These are phyloP conservation scores for Sylvicola cinctus DNA, from an alignment of 2,888 invertebrate genomes.

Conservation along the genomic window DNA sequence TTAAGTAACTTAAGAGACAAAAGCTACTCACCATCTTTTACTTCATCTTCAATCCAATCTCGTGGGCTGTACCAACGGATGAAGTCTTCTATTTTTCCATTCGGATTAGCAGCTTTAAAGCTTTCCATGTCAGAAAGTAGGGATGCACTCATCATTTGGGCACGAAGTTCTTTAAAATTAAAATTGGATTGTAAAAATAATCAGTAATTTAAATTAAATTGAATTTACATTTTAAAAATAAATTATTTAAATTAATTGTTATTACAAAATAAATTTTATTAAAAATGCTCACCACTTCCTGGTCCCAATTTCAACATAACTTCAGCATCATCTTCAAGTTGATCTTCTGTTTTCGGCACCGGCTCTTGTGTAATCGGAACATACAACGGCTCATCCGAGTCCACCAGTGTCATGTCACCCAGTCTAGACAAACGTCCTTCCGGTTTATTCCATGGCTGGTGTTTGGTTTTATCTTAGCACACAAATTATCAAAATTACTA, in stretches of 20 bases:
- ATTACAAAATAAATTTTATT: background rate
- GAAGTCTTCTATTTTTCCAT: conserved; percentile 77
- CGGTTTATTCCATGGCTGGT: conserved; percentile 36
- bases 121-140: conserved; percentile 95
- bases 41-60: conserved; percentile 60
- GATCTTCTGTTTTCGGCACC: conserved; percentile 93
- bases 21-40: conserved; percentile 12
- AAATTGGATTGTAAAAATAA: background rate
- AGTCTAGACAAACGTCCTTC: conserved; percentile 50
- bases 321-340: conserved; percentile 82
- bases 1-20: background rate
- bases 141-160: conserved; percentile 88
- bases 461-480: conserved; percentile 14
- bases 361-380: conserved; percentile 78
- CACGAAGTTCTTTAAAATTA: conserved; percentile 59
- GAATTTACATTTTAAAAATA: background rate
- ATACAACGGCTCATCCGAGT: conserved; percentile 50
- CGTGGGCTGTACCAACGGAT: conserved; percentile 96
- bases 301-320: conserved; percentile 74
- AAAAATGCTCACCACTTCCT: conserved; percentile 32
- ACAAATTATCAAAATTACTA: background rate
- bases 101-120: conserved; percentile 96
- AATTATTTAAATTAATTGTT: too few relatives aligned
- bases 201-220: background rate
- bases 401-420: conserved; percentile 41